Conservation (phyloP, 2,113 vertebrate genomes). For the Entosphenus tridentatus region DNA sequence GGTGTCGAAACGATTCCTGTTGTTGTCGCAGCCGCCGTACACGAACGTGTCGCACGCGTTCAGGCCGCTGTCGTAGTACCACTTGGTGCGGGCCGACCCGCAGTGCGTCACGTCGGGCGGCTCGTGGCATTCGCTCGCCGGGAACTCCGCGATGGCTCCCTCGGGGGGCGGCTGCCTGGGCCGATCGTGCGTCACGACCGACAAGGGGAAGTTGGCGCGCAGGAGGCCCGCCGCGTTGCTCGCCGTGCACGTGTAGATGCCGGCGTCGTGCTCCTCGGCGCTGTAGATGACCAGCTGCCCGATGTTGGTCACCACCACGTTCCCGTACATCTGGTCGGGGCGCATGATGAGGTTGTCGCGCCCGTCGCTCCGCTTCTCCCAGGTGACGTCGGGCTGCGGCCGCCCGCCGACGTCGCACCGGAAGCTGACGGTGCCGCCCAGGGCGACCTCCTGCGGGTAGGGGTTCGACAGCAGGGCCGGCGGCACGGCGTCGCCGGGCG, state of each 20-base stretch:
- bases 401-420: slow-evolving; percentile 56
- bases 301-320: slow-evolving; percentile 78
- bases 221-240: slow-evolving; percentile 49
- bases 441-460: slow-evolving; percentile 42
- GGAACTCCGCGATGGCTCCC: slow-evolving; percentile 22
- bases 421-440: slow-evolving; percentile 65
- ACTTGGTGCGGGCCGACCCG: slow-evolving; percentile 35
- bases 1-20: slow-evolving; percentile 55
- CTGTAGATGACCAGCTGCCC: slow-evolving; percentile 90
- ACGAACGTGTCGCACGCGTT: slow-evolving; percentile 49
- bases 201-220: slow-evolving; percentile 59
- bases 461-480: slow-evolving; percentile 64
- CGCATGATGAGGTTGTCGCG: slow-evolving; percentile 56
- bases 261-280: slow-evolving; percentile 50
- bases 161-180: slow-evolving; percentile 16
- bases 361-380: slow-evolving; percentile 71
- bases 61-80: slow-evolving; percentile 47
- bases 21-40: slow-evolving; percentile 33
- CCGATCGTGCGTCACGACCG: slow-evolving; percentile 26
- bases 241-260: slow-evolving; percentile 69
- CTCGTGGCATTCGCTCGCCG: slow-evolving; percentile 43
- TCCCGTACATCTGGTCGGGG: slow-evolving; percentile 88
- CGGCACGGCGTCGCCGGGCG: slow-evolving; percentile 30
- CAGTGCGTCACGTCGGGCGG: slow-evolving; percentile 34
- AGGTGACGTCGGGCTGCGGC: slow-evolving; percentile 58